Base-by-base conservation (phyloP, 2,113 vertebrate species). In the Falco punctatus region DNA sequence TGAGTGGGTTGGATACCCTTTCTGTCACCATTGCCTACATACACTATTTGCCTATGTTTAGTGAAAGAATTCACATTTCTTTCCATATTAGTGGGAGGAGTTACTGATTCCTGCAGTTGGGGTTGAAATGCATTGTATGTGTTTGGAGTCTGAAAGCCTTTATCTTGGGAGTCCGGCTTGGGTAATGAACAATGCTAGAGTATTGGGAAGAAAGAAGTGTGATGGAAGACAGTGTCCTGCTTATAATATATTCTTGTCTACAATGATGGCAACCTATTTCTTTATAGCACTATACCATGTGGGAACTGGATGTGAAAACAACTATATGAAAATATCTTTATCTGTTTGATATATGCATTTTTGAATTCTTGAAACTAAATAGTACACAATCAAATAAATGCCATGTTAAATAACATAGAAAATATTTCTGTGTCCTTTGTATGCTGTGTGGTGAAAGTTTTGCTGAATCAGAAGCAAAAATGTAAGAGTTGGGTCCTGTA, bases 391-490 rank as follows among this genome's bases (percentile, higher is more conserved):
- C 26, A 81, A 73, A 75, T 62, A 83, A 92, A 55, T 33, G n/a
- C 22, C 19, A 4, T 58, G 32, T 69, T 89, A 62, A 90, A 78
- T 66, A 82, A 48, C 1, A 1, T 51, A 73, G 67, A 80, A 81
- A 64, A 89, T 65, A 67, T 20, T 90, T 96, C 15, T 21, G 12
- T 73, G 48, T 84, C 52, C 74, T 94, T 86, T 84, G 42, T 62
- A 46, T 2, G 1, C 22, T 11, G 8, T 40, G 55, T 64, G 58
- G 81, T 75, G 51, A 48, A 88, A 70, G 28, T 92, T 94, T 57
- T 96, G 80, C 92, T 94, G 94, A 95, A 96, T 91, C 86, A 89
- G 77, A 78, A 93, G 49, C 40, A 92, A 90, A 95, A 95, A 80
- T 87, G 17, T 61, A 65, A 85, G 91, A 81, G 73, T 44, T 96